phyloP scores from a whole-genome alignment of 92 coral and sea anemone genomes.

The Palythoa grandiflora region DNA sequence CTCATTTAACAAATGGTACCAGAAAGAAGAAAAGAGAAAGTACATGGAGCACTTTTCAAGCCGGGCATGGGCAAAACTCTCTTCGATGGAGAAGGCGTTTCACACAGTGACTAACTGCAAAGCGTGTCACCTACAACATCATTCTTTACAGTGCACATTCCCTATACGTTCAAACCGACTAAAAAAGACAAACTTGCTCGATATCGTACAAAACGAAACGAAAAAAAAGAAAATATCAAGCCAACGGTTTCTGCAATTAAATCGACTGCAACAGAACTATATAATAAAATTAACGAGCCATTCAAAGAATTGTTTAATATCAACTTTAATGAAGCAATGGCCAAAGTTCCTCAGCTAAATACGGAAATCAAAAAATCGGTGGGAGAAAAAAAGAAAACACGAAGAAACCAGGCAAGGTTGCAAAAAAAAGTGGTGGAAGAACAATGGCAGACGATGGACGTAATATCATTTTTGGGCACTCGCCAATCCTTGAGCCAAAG shows the following conservation, averaged over 20 bases:
- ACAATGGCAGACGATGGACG: conserved; percentile 37
- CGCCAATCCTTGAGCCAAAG: conserved; percentile 19
- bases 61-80: conserved; percentile 16
- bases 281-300: conserved; percentile 29
- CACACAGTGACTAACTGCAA: conserved; percentile 10
- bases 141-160: conserved; percentile 5
- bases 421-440: conserved; percentile 23
- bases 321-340: conserved; percentile 38
- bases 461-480: conserved; percentile 31
- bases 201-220: not conserved
- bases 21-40: conserved; percentile 17
- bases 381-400: conserved; percentile 21
- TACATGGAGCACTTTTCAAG: conserved; percentile 28
- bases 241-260: conserved; percentile 16
- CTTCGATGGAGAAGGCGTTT: conserved; percentile 6
- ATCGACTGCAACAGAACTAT: conserved; percentile 2
- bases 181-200: conserved; percentile 7
- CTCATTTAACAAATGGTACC: conserved; percentile 3
- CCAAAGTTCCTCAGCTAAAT: conserved; percentile 37
- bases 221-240: conserved; percentile 24
- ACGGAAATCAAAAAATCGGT: conserved; percentile 2
- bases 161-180: conserved; percentile 27
- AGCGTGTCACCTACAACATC: conserved; percentile 10
- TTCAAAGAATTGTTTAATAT: conserved; percentile 18
- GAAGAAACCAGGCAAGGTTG: conserved; percentile 21